Percentiles rank a stretch among this genome's conserved stretches.
These are phyloP conservation scores for Periparus ater DNA, from an alignment of 2,797 vertebrate species.

Conservation along the genomic window DNA sequence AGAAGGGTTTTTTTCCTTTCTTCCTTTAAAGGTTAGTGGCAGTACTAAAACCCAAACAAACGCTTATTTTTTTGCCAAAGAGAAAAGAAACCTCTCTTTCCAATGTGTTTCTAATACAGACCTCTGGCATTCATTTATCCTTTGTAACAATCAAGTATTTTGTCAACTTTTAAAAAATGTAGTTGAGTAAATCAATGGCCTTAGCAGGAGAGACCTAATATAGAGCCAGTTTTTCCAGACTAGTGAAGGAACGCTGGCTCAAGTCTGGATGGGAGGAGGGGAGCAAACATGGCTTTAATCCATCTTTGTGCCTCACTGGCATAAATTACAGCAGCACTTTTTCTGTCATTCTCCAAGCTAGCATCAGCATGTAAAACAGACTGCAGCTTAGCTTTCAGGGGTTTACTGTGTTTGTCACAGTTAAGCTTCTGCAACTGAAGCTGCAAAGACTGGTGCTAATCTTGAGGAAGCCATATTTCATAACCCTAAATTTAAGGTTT, in stretches of 20 bases:
- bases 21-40: constrained; percentile 3
- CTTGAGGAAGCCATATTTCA: constrained; percentile 8
- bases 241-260: constrained; percentile 26
- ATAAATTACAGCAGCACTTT: constrained; percentile 57
- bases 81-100: constrained; percentile 15
- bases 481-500: not conserved
- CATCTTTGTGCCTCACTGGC: constrained; percentile 58
- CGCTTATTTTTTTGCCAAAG: not conserved
- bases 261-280: constrained; percentile 36
- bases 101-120: constrained; percentile 64
- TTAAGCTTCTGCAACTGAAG: constrained; percentile 1
- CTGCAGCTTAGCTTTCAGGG: constrained; percentile 30
- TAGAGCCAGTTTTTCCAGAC: constrained; percentile 53
- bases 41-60: constrained; percentile 39
- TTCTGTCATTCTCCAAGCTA: constrained; percentile 19
- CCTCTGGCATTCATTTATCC: constrained; percentile 53
- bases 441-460: constrained; percentile 1
- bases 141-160: constrained; percentile 52
- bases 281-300: constrained; percentile 55
- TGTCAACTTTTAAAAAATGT: constrained; percentile 42
- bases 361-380: constrained; percentile 8
- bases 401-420: constrained; percentile 25
- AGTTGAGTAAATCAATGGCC: constrained; percentile 61
- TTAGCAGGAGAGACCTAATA: constrained; percentile 53
- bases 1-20: not conserved